A percentile compares a stretch with the other conserved stretches of the same genome.
Evolutionary conservation across 2,888 invertebrate genomes (phyloP).

Genomic region (Harpalus rubripes): DNA sequence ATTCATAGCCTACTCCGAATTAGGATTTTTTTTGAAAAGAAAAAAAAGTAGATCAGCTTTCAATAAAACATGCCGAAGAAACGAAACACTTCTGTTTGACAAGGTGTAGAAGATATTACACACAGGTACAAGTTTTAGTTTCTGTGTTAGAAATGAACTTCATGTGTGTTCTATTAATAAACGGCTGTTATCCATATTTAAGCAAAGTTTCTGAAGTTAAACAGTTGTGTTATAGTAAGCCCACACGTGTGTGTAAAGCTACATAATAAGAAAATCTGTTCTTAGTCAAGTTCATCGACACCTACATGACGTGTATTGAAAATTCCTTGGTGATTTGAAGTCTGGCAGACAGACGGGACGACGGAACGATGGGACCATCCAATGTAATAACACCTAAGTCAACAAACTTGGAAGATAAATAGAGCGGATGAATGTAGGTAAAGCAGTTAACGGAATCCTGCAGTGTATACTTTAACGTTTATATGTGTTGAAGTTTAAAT

Average conservation of each 20-base stretch:
- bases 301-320: conserved; percentile 19
- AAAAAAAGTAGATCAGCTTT: no score
- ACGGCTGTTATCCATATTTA: background rate
- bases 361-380: background rate
- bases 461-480: conserved; percentile 55
- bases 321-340: conserved; percentile 12
- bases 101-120: background rate
- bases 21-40: no score
- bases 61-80: no score
- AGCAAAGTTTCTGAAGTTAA: background rate
- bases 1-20: no score
- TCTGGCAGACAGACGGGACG: conserved; percentile 1
- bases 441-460: conserved; percentile 43
- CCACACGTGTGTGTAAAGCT: background rate
- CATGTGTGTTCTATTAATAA: background rate
- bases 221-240: background rate
- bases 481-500: conserved; percentile 58
- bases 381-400: conserved; percentile 53
- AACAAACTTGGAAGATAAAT: conserved; percentile 61
- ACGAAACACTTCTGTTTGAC: background rate
- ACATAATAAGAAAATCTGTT: background rate
- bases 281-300: conserved; percentile 30
- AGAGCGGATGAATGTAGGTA: conserved; percentile 46
- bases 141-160: background rate
- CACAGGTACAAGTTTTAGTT: background rate